phyloP scores from a whole-genome alignment of 2,113 vertebrate species.

The Myotis brandtii region DNA sequence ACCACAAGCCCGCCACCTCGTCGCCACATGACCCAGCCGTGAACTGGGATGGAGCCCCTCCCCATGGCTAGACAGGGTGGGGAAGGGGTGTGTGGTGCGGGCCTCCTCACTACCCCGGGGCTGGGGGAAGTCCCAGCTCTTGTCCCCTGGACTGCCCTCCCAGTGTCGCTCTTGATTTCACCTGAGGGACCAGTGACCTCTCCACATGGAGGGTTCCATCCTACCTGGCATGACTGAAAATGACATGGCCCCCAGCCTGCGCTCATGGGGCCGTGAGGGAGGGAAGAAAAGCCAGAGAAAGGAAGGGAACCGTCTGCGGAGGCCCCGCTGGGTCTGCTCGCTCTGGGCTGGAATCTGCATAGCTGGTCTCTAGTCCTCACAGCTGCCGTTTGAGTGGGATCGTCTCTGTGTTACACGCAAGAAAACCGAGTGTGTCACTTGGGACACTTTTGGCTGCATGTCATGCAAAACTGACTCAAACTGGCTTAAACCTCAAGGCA shows the following conservation, averaged over 20 bases:
- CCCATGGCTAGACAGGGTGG: neutral
- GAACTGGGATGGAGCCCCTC: neutral
- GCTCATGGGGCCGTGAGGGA: no score
- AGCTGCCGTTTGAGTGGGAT: neutral
- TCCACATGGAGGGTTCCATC: neutral
- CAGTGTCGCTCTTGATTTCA: no score
- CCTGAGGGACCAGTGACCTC: neutral
- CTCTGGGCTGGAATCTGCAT: neutral
- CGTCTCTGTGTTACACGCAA: neutral
- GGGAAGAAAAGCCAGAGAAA: neutral
- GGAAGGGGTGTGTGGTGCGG: no score
- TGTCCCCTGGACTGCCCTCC: neutral
- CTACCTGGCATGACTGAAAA: no score
- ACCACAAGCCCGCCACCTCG: accelerated
- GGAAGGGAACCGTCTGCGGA: neutral
- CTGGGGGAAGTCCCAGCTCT: neutral
- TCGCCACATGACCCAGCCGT: neutral
- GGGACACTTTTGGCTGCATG: neutral
- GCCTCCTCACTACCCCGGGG: accelerated
- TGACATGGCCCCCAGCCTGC: neutral
- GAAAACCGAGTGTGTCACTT: neutral
- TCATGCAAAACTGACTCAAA: neutral
- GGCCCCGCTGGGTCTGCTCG: neutral
- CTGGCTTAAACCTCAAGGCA: neutral
- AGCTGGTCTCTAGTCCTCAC: neutral